Conservation (phyloP, 1,140 invertebrate species). For the Drosophila carrolli region DNA sequence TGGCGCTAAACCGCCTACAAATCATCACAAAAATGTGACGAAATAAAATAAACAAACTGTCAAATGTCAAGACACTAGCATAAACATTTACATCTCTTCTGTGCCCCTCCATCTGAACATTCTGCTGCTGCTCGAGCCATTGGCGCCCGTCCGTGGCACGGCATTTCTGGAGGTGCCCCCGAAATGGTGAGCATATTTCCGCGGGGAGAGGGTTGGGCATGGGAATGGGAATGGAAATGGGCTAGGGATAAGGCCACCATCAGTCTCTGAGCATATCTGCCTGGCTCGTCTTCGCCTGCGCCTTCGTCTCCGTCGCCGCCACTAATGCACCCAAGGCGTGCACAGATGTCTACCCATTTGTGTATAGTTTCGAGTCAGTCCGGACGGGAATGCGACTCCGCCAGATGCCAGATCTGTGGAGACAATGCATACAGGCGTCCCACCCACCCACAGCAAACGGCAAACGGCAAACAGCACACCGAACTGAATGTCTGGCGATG, state of each 20-base stretch:
- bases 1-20: constrained; percentile 81
- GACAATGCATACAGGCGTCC: constrained; percentile 42
- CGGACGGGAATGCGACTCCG: constrained; percentile 15
- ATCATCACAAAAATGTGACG: constrained; percentile 80
- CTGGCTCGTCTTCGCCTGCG: constrained; percentile 4
- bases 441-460: too few species aligned
- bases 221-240: neutral
- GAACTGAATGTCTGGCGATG: neutral
- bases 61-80: constrained; percentile 78
- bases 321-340: constrained; percentile 47
- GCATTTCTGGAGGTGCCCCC: constrained; percentile 1
- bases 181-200: constrained; percentile 39
- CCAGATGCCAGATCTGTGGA: constrained; percentile 50
- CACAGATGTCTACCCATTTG: constrained; percentile 45
- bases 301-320: constrained; percentile 25
- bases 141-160: constrained; percentile 14
- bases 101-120: constrained; percentile 10
- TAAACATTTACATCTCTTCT: constrained; percentile 66
- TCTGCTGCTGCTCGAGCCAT: neutral
- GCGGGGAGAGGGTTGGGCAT: constrained; percentile 19
- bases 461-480: too few species aligned
- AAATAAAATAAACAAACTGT: constrained; percentile 82
- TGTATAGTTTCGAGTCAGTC: constrained; percentile 20
- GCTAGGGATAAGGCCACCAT: constrained; percentile 33
- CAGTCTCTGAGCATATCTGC: constrained; percentile 34